Conservation (phyloP, 2,888 invertebrate species). For the Eupithecia insigniata region DNA sequence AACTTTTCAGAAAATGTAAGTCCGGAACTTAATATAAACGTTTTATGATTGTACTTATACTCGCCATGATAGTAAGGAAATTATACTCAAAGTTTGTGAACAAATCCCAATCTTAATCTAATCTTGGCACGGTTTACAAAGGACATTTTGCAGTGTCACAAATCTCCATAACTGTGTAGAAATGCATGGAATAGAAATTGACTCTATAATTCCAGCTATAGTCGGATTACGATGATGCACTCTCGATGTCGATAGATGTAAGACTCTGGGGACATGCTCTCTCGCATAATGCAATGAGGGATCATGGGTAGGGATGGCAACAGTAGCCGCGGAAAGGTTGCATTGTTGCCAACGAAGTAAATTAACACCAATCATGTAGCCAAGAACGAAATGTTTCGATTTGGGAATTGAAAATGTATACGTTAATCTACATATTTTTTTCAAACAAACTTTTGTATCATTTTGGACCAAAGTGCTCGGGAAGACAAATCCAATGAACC, state of each 20-base stretch:
- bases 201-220: background rate
- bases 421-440: no score
- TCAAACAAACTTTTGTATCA: no score
- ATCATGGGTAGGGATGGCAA: conserved; percentile 19
- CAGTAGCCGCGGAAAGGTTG: background rate
- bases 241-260: conserved; percentile 7
- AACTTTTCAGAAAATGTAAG: background rate
- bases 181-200: conserved; percentile 14
- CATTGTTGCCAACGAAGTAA: background rate
- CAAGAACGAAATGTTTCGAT: background rate
- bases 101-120: background rate
- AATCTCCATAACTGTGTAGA: background rate
- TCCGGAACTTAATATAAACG: background rate
- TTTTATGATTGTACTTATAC: no score
- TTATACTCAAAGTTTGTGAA: background rate
- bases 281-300: conserved; percentile 18
- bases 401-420: no score
- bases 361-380: background rate
- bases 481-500: no score
- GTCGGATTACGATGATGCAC: conserved; percentile 21
- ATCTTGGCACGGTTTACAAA: background rate
- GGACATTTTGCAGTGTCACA: background rate
- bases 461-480: no score
- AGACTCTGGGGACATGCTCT: conserved; percentile 9
- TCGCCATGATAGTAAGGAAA: background rate